phyloP scores from a whole-genome alignment of 2,113 vertebrate species.

The Capreolus pygargus region DNA sequence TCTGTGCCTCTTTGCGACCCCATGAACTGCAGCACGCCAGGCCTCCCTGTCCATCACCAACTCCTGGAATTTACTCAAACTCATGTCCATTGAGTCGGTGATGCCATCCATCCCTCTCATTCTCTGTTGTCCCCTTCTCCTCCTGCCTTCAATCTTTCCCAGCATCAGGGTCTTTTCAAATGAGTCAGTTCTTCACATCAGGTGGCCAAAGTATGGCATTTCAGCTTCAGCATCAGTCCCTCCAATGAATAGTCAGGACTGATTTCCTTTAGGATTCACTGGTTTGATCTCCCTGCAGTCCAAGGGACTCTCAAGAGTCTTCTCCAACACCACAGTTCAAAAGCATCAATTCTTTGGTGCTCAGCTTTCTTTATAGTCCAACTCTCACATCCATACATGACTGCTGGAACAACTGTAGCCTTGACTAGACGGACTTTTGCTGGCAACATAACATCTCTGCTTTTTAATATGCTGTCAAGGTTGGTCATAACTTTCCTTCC shows the following conservation, averaged over 20 bases:
- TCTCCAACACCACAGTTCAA: background rate
- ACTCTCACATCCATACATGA: background rate
- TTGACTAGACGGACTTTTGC: background rate
- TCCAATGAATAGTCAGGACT: background rate
- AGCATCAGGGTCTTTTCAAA: background rate
- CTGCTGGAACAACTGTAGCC: background rate
- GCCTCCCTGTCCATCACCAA: background rate
- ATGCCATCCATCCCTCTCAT: background rate
- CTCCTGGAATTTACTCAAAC: background rate
- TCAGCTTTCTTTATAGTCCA: background rate
- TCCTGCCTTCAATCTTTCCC: background rate
- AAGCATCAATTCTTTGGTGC: background rate
- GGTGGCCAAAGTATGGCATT: background rate
- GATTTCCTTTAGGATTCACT: background rate
- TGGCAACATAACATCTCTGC: background rate
- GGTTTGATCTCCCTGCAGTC: background rate
- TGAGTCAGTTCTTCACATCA: background rate
- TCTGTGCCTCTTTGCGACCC: background rate
- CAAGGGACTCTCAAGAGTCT: background rate
- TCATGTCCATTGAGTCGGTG: background rate
- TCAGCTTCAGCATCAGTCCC: background rate
- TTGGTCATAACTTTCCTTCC: background rate
- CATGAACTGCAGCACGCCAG: background rate
- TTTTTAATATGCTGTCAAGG: background rate
- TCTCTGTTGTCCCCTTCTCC: background rate